These are phyloP conservation scores for Autographa gamma DNA, from an alignment of 2,888 invertebrate species.

Conservation along the genomic window DNA sequence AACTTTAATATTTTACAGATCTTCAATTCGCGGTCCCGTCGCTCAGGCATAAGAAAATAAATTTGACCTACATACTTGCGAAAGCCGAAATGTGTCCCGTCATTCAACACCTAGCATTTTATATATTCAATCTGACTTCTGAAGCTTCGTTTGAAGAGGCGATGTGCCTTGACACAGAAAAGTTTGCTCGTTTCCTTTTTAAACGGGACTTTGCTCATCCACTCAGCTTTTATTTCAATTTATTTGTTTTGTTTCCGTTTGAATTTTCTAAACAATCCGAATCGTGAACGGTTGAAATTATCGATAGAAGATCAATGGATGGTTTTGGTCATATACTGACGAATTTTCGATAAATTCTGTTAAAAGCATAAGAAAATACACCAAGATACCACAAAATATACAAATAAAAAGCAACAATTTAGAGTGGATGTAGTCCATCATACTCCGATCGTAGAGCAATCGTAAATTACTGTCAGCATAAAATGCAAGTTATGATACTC, in stretches of 20 bases:
- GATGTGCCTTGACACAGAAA: slow-evolving; percentile 24
- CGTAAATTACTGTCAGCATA: no score
- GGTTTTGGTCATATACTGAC: no score
- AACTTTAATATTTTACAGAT: not conserved
- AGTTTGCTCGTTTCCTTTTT: slow-evolving; percentile 35
- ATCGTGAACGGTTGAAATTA: not conserved
- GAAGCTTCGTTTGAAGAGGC: slow-evolving; percentile 25
- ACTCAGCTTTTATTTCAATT: slow-evolving; percentile 33
- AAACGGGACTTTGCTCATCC: slow-evolving; percentile 37
- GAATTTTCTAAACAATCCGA: slow-evolving; percentile 35
- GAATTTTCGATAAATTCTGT: no score
- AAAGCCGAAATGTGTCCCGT: slow-evolving; percentile 15
- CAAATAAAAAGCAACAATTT: no score
- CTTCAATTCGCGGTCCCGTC: not conserved
- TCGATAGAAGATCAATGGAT: not conserved
- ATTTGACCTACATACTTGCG: slow-evolving; percentile 21
- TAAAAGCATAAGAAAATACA: no score
- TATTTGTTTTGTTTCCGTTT: slow-evolving; percentile 46
- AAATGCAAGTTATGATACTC: no score
- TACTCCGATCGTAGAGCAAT: no score
- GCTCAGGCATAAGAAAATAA: slow-evolving; percentile 13
- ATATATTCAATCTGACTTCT: slow-evolving; percentile 21
- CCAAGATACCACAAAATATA: no score
- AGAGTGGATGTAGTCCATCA: no score
- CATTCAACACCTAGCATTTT: slow-evolving; percentile 21